A percentile compares a stretch with the other conserved stretches of the same genome.
Evolutionary conservation across 1,140 invertebrate genomes (phyloP).

Genomic region (Daktulosphaira vitifoliae): DNA sequence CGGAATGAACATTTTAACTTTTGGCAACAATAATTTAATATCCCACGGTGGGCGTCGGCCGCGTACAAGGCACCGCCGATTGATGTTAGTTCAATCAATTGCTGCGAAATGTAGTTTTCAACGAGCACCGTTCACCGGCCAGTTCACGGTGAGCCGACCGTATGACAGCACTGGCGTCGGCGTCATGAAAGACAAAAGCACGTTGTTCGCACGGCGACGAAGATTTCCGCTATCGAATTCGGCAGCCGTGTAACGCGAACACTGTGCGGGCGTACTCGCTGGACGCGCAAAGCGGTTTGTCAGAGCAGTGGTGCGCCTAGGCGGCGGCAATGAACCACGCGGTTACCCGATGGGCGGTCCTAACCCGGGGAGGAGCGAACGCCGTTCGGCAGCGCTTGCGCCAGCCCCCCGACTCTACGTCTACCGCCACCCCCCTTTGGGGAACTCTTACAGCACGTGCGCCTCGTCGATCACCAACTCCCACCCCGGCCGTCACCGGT

Average conservation of each 20-base stretch:
- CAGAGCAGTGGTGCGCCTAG: conserved; percentile 23
- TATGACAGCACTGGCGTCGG: neutral
- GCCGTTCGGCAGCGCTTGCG: conserved; percentile 18
- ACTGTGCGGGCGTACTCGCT: conserved; percentile 39
- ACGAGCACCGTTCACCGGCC: conserved; percentile 35
- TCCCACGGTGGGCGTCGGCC: neutral
- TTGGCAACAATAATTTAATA: too few relatives aligned
- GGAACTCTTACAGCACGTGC: neutral
- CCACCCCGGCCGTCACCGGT: neutral
- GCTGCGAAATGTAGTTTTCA: neutral
- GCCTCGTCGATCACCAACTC: neutral
- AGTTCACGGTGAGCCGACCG: conserved; percentile 26
- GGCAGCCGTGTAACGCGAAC: neutral
- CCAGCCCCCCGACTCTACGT: conserved; percentile 11
- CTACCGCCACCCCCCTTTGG: neutral
- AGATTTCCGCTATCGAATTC: too few relatives aligned
- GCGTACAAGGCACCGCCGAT: neutral
- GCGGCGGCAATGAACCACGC: conserved; percentile 30
- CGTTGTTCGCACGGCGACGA: too few relatives aligned
- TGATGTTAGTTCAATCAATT: neutral
- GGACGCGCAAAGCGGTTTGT: conserved; percentile 29
- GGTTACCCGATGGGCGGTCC: conserved; percentile 18
- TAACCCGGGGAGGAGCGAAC: conserved; percentile 17
- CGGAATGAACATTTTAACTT: conserved; percentile 59
- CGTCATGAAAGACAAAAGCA: too few relatives aligned